These are phyloP conservation scores for Jordanella pulchra DNA, from an alignment of 2,797 vertebrate genomes.

Conservation along the genomic window DNA sequence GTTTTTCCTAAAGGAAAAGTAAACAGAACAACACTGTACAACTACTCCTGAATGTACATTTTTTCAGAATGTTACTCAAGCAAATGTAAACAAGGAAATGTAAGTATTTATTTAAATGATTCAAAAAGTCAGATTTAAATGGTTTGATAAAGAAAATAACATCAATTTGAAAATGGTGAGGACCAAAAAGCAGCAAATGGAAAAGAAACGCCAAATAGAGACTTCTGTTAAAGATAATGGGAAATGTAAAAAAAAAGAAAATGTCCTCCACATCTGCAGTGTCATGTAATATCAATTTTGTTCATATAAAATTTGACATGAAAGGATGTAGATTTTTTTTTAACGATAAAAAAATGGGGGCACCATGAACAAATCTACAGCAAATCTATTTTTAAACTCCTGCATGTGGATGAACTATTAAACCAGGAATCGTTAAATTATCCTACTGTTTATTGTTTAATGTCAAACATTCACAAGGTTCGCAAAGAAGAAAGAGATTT, in stretches of 20 bases:
- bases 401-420: constrained; percentile 1
- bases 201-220: background rate
- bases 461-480: background rate
- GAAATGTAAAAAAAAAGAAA: background rate
- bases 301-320: too few species aligned
- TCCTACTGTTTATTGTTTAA: background rate
- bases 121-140: background rate
- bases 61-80: background rate
- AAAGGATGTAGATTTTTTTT: too few species aligned
- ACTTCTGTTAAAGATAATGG: background rate
- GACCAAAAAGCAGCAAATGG: background rate
- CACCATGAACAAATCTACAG: background rate
- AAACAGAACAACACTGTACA: too few species aligned
- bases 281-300: too few species aligned
- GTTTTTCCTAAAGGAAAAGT: too few species aligned
- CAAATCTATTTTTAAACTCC: background rate
- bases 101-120: background rate
- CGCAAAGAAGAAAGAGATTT: background rate
- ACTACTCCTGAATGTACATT: too few species aligned
- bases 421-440: constrained; percentile 13
- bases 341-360: background rate
- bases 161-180: background rate
- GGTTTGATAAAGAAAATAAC: background rate
- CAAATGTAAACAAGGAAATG: background rate
- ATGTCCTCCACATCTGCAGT: background rate